Conservation (phyloP, 2,888 invertebrate genomes). For the Rhagium mordax region DNA sequence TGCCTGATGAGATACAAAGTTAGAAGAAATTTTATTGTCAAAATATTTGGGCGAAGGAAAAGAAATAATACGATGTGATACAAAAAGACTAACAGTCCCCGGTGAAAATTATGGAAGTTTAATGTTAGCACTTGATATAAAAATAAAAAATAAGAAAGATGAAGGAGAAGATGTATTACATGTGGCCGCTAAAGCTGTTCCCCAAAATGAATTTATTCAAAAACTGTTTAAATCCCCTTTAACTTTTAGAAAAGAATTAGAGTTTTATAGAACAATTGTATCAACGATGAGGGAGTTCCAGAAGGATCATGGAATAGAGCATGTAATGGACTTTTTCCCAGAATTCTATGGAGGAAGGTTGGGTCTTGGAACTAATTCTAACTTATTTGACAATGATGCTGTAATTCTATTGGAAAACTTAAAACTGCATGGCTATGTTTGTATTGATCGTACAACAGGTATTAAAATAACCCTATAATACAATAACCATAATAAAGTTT, state of each 20-base stretch:
- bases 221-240: conserved; percentile 70
- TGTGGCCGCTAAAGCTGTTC: conserved; percentile 47
- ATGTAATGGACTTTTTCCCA: conserved; percentile 68
- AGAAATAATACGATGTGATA: not conserved
- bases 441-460: conserved; percentile 65
- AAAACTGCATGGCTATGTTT: conserved; percentile 68
- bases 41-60: not conserved
- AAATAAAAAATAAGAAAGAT: conserved; percentile 48
- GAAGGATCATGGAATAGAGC: conserved; percentile 65
- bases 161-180: conserved; percentile 37
- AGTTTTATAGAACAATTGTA: conserved; percentile 69
- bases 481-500: too few species aligned
- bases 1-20: not conserved
- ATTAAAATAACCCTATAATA: not conserved
- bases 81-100: conserved; percentile 67
- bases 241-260: conserved; percentile 72
- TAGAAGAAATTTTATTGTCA: conserved; percentile 1
- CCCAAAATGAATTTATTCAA: conserved; percentile 55
- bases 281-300: conserved; percentile 69
- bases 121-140: conserved; percentile 67
- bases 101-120: conserved; percentile 76
- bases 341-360: conserved; percentile 69
- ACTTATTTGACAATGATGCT: conserved; percentile 71
- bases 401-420: conserved; percentile 74
- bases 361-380: conserved; percentile 43